Evolutionary conservation across 2,888 invertebrate genomes (phyloP).

Genomic region (Pristionchus arcanus): DNA sequence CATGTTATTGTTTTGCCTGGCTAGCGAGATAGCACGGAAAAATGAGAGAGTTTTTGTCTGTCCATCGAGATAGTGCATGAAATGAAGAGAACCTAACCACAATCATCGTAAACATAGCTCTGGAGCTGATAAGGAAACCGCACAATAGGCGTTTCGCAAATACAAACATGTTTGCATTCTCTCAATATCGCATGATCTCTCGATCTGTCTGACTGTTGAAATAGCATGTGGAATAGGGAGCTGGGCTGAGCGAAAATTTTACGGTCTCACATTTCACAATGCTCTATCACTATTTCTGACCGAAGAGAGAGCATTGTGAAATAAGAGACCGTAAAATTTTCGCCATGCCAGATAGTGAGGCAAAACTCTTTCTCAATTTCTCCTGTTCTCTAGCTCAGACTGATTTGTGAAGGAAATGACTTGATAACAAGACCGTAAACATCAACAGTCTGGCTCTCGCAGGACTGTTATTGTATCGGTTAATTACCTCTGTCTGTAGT

Average conservation of each 20-base stretch:
- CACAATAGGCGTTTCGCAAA: constrained; percentile 21
- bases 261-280: too few species aligned
- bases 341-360: neutral
- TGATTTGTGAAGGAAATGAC: neutral
- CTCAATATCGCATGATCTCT: neutral
- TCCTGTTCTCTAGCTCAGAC: neutral
- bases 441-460: neutral
- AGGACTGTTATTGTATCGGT: neutral
- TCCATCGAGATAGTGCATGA: neutral
- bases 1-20: neutral
- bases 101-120: constrained; percentile 19
- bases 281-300: too few species aligned
- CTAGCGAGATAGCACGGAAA: neutral
- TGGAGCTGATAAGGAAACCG: neutral
- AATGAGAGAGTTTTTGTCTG: too few species aligned
- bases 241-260: too few species aligned
- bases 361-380: neutral
- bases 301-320: too few species aligned
- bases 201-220: neutral
- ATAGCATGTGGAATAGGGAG: too few species aligned
- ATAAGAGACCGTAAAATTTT: too few species aligned
- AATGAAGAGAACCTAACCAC: neutral
- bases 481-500: neutral
- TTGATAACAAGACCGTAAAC: neutral
- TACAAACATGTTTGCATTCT: neutral